phyloP scores from a whole-genome alignment of 1,140 invertebrate genomes.

The Heliconius melpomene region DNA sequence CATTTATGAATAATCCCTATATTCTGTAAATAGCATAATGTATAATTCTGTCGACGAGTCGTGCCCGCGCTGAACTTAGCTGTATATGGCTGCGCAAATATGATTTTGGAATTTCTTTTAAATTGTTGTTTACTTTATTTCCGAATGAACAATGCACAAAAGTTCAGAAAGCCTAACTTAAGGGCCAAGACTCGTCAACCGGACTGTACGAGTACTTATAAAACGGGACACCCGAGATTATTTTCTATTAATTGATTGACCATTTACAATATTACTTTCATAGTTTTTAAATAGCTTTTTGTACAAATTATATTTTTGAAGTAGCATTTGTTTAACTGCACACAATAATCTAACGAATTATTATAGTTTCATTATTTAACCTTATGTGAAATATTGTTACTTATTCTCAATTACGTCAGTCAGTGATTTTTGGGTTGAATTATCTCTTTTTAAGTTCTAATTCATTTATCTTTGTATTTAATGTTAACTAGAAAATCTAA shows the following conservation, averaged over 20 bases:
- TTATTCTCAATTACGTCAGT: not conserved
- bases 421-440: not conserved
- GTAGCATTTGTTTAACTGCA: not conserved
- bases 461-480: not conserved
- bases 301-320: not conserved
- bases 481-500: not conserved
- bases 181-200: too few species aligned
- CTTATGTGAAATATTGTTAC: not conserved
- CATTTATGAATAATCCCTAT: not conserved
- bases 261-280: not conserved
- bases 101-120: too few species aligned
- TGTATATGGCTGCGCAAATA: too few species aligned
- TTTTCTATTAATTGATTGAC: not conserved
- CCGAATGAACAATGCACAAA: too few species aligned
- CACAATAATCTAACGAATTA: not conserved
- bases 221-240: not conserved
- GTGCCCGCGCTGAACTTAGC: too few species aligned
- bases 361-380: not conserved
- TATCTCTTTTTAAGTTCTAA: not conserved
- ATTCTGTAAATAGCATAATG: constrained; percentile 3
- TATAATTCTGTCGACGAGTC: not conserved
- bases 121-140: too few species aligned
- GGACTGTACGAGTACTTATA: too few species aligned
- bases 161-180: too few species aligned
- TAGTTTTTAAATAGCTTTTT: not conserved